Evolutionary conservation across 2,888 invertebrate species (phyloP).

Genomic region (Periphyllus acericola): DNA sequence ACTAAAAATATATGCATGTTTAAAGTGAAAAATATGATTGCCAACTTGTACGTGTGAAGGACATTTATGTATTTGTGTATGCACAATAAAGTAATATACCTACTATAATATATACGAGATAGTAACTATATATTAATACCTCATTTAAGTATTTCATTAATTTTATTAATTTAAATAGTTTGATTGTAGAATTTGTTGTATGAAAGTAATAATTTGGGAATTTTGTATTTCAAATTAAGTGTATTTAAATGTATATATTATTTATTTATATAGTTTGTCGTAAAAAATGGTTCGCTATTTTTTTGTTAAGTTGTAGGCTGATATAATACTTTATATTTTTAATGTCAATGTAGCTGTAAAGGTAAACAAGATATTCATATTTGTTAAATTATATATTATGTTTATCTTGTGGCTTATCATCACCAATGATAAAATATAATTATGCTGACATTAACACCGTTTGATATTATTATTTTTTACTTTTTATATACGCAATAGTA

Average conservation of each 20-base stretch:
- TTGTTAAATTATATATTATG: not conserved
- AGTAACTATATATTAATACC: not conserved
- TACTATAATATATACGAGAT: too few species aligned
- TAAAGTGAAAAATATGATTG: not conserved
- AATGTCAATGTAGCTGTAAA: not conserved
- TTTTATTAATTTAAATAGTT: not conserved
- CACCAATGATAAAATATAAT: slow-evolving; percentile 33
- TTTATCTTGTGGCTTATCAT: slow-evolving; percentile 21
- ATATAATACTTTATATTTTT: not conserved
- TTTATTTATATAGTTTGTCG: not conserved
- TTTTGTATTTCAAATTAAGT: not conserved
- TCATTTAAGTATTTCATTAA: not conserved
- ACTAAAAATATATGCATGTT: not conserved
- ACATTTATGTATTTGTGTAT: too few species aligned
- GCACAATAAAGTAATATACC: too few species aligned
- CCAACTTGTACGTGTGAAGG: too few species aligned
- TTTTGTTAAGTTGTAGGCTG: not conserved
- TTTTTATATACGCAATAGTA: not conserved
- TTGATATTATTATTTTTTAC: slow-evolving; percentile 24
- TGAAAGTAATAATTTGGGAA: not conserved
- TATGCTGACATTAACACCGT: slow-evolving; percentile 4
- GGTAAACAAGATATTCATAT: not conserved
- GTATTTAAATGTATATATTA: not conserved
- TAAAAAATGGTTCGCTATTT: not conserved
- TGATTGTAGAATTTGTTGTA: too few species aligned